Percentiles rank a stretch among this genome's conserved stretches.
Evolutionary conservation across 2,113 vertebrate genomes (phyloP).

Genomic region (Callorhinus ursinus): DNA sequence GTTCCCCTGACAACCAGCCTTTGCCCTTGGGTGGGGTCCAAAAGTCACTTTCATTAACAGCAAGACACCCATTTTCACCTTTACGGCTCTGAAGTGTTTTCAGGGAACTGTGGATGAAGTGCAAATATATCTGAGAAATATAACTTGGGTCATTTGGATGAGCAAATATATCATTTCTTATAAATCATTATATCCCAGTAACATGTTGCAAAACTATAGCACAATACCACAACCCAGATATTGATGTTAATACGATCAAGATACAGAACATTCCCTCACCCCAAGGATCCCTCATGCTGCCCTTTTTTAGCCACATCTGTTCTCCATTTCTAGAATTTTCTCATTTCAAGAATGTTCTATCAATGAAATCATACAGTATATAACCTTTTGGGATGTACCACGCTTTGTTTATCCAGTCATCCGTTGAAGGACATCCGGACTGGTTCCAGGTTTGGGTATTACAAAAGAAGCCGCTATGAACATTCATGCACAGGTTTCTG

Average conservation of each 20-base stretch:
- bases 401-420: background rate
- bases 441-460: background rate
- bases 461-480: background rate
- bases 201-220: background rate
- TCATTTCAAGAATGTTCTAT: constrained; percentile 25
- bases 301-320: background rate
- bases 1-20: background rate
- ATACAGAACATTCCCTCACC: background rate
- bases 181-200: background rate
- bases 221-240: background rate
- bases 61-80: background rate
- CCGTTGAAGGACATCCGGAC: background rate
- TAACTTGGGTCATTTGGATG: background rate
- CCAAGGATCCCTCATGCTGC: background rate
- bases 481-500: background rate
- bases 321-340: constrained; percentile 31
- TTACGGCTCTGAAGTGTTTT: background rate
- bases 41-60: background rate
- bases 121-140: background rate
- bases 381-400: background rate
- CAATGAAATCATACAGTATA: background rate
- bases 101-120: background rate
- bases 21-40: background rate
- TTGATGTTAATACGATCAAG: background rate
- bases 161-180: background rate